Percentiles rank a stretch among this genome's conserved stretches.
Evolutionary conservation across 1,140 invertebrate species (phyloP).

Genomic region (Holotrichia oblita): DNA sequence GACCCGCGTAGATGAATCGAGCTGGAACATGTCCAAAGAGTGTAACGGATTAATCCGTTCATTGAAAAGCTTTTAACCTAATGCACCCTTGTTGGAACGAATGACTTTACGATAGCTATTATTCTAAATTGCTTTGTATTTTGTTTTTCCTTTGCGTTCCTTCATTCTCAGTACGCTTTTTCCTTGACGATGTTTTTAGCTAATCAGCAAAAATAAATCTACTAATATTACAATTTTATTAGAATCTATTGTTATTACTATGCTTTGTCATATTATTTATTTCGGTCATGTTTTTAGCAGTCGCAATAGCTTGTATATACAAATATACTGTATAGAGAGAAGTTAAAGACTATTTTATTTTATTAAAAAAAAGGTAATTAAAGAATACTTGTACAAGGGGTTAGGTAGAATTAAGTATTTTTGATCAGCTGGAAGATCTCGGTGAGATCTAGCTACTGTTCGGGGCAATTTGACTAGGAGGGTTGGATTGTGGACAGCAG

Average conservation of each 20-base stretch:
- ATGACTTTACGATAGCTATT: conserved; percentile 11
- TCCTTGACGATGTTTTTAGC: neutral
- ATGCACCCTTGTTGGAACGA: conserved; percentile 47
- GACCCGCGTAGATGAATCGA: conserved; percentile 8
- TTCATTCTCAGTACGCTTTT: neutral
- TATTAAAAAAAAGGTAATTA: too few species aligned
- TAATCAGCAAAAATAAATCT: neutral
- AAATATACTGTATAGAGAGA: too few species aligned
- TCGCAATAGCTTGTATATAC: neutral
- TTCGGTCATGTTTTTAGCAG: neutral
- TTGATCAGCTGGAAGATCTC: too few species aligned
- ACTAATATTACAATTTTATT: neutral
- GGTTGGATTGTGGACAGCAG: too few species aligned
- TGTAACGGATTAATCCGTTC: conserved; percentile 51
- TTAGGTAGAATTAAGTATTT: too few species aligned
- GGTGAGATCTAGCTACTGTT: too few species aligned
- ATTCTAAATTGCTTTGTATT: neutral
- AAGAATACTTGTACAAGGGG: too few species aligned
- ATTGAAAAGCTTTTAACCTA: conserved; percentile 49
- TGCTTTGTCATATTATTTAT: neutral
- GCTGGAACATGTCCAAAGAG: conserved; percentile 47
- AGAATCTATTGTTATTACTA: neutral
- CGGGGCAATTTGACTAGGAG: too few species aligned
- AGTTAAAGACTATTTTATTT: too few species aligned
- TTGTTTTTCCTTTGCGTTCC: neutral